A percentile compares a stretch with the other conserved stretches of the same genome.
These are phyloP conservation scores for Apteryx owenii DNA, from an alignment of 2,113 vertebrate genomes.

Conservation along the genomic window DNA sequence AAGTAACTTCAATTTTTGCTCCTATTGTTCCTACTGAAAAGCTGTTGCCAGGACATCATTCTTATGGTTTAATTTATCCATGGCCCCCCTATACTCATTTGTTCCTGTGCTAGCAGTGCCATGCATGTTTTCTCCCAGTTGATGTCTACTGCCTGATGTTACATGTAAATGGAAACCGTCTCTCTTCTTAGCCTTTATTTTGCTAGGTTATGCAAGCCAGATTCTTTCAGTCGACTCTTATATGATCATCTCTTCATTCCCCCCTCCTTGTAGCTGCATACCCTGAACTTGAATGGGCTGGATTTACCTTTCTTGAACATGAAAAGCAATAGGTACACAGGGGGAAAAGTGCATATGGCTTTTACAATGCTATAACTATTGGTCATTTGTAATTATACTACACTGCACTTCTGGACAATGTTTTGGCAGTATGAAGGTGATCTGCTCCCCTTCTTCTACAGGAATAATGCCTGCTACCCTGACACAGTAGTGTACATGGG, in stretches of 20 bases:
- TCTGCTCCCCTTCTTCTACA: not conserved
- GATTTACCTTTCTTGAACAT: not conserved
- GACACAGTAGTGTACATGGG: accelerated
- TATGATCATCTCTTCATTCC: not conserved
- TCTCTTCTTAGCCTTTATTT: not conserved
- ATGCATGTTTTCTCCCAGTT: not conserved
- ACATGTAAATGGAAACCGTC: not conserved
- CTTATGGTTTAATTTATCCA: not conserved
- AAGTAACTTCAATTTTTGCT: not conserved
- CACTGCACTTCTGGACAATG: not conserved
- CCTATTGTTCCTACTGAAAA: not conserved
- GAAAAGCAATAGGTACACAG: not conserved
- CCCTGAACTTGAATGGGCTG: not conserved
- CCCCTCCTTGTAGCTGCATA: not conserved
- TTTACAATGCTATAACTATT: not conserved
- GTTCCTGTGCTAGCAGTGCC: not conserved
- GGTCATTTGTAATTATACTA: not conserved
- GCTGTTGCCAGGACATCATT: not conserved
- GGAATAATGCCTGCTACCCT: not conserved
- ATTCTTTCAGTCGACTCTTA: not conserved
- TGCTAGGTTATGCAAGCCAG: not conserved
- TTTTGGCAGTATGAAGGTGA: not conserved
- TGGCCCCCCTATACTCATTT: not conserved
- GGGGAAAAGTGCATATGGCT: not conserved
- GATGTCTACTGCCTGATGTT: not conserved